Evolutionary conservation across 2,797 vertebrate genomes (phyloP), one percentile per base, ranked within the genome.

Genomic region (Malurus splendens): DNA sequence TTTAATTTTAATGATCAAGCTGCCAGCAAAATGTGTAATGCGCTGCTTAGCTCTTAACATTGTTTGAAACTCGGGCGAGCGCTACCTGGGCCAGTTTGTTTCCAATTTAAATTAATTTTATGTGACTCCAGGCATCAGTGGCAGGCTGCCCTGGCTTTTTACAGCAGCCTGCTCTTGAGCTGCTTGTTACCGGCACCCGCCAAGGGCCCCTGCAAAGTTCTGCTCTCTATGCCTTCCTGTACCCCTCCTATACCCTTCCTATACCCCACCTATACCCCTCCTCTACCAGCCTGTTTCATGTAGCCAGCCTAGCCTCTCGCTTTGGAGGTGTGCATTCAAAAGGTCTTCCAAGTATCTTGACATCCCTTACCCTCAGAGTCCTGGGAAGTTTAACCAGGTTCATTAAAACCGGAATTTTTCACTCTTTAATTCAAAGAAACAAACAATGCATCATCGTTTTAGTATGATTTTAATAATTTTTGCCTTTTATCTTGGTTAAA

Each of bases 81-180:
- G 27, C 85, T 90, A 93, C 90, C 80, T 19, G 4, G 85, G 74
- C 87, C 74, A 72, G 87, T 90, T 93, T 90, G 90, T 90, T 95
- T 94, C 92, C 86, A 93, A 93, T 94, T 94, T 88, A 93, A 93
- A 93, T 93, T 94, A 95, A 92, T 93, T 94, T 93, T 94, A 92
- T 86, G 87, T 90, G 94, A 90, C 89, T 93, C 75, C 86, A 94
- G 93, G 93, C 92, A 90, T 79, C 86, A n/a, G 82, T 92, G 90
- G 90, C 92, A 90, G 87, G 42, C 87, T 93, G 87, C 67, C 82
- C 77, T 77, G 67, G n/a, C 41, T 84, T 92, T 91, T 93, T 90
- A 92, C 83, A 87, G 74, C 1, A 36, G 25, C 77, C 74, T 89
- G 85, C 74, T 94, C 74, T 70, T 79, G 82, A 87, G 2, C 60